Conservation (phyloP, 2,888 invertebrate species). For the Drosophila quinaria region DNA sequence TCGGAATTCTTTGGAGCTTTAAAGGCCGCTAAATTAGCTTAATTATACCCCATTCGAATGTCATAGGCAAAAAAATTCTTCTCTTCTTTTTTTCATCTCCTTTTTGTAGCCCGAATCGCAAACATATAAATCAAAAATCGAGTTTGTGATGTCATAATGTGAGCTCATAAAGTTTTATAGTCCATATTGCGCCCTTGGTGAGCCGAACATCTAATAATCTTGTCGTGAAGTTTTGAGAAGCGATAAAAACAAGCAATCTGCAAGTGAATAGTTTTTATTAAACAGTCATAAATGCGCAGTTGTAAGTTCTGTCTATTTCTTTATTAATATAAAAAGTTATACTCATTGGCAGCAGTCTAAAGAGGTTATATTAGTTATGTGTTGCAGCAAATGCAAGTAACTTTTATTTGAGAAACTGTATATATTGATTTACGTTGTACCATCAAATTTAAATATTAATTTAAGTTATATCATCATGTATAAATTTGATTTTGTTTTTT, state of each 20-base stretch:
- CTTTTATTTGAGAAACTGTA: too few relatives aligned
- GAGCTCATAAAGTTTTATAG: slow-evolving; percentile 48
- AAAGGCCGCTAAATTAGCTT: slow-evolving; percentile 70
- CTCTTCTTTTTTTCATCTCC: neutral
- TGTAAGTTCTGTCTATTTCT: slow-evolving; percentile 9
- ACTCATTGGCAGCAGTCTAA: neutral
- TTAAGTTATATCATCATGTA: too few relatives aligned
- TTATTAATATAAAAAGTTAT: slow-evolving; percentile 3
- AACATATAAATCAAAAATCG: slow-evolving; percentile 53
- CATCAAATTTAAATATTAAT: too few relatives aligned
- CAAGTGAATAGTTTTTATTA: slow-evolving; percentile 22
- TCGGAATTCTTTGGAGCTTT: slow-evolving; percentile 38
- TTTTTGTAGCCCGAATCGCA: slow-evolving; percentile 22
- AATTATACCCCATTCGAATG: slow-evolving; percentile 73
- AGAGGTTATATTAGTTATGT: neutral
- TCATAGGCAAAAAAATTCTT: slow-evolving; percentile 58
- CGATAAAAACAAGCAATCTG: slow-evolving; percentile 17
- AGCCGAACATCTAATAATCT: slow-evolving; percentile 31
- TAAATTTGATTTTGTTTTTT: too few relatives aligned
- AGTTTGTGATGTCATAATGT: slow-evolving; percentile 69
- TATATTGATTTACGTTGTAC: too few relatives aligned
- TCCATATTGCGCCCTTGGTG: slow-evolving; percentile 38
- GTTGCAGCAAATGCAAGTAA: neutral
- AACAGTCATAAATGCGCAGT: slow-evolving; percentile 27
- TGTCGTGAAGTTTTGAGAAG: slow-evolving; percentile 8